phyloP scores from a whole-genome alignment of 2,888 invertebrate species.

The Slavum lentiscoides region DNA sequence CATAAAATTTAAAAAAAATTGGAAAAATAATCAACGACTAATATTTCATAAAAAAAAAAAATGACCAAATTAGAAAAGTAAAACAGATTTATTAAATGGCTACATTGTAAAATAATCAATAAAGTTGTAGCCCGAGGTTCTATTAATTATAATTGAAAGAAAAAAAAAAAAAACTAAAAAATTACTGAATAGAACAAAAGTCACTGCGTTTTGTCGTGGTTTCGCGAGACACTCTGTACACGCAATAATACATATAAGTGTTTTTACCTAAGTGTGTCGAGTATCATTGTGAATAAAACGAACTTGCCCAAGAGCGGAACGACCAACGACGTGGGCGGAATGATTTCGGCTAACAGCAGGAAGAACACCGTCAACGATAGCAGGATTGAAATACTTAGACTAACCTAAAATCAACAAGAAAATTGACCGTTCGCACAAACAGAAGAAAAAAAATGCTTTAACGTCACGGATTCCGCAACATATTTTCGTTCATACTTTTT shows the following conservation, averaged over 20 bases:
- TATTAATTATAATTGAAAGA: too few relatives aligned
- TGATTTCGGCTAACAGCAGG: conserved; percentile 85
- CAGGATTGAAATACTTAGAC: conserved; percentile 92
- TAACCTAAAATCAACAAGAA: conserved; percentile 67
- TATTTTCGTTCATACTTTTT: conserved; percentile 70
- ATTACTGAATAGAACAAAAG: background rate
- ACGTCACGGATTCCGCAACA: too few relatives aligned
- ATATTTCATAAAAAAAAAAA: too few relatives aligned
- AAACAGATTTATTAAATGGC: too few relatives aligned
- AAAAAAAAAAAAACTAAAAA: too few relatives aligned
- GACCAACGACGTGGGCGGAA: conserved; percentile 88
- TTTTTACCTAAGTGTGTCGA: conserved; percentile 86
- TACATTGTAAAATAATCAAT: too few relatives aligned
- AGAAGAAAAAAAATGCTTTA: too few relatives aligned
- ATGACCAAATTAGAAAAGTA: too few relatives aligned
- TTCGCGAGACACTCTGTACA: background rate
- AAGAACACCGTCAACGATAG: conserved; percentile 96
- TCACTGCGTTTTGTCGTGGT: background rate
- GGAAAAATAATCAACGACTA: too few relatives aligned
- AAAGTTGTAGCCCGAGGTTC: too few relatives aligned
- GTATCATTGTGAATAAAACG: conserved; percentile 93
- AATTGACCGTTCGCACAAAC: background rate
- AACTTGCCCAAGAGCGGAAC: conserved; percentile 92
- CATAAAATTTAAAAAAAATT: too few relatives aligned
- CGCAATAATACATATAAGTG: too few relatives aligned